Base-by-base conservation (phyloP, 2,797 vertebrate species). In the Erpetoichthys calabaricus region DNA sequence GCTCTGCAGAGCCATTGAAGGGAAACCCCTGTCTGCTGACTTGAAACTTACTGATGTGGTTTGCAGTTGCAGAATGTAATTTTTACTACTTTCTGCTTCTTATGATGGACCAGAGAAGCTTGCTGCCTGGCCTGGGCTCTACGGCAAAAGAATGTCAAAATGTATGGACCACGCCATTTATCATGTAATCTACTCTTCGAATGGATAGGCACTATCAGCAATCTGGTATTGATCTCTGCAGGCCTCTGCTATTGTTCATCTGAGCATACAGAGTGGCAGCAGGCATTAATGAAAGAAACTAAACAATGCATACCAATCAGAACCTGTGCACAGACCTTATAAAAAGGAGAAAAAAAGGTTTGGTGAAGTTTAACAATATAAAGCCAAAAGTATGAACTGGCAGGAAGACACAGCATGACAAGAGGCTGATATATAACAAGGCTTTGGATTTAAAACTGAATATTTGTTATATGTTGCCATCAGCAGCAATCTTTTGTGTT, bases 171-270 rank as follows among this genome's bases (percentile, higher is more conserved):
- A 64, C 67, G 67, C 90, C 90, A 97, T 98, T 94, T 92, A 92
- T 98, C 94, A 96, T 86, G 86, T 90, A 89, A 97, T 96, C 91
- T 94, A 80, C 84, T 84, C 86, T 78, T 72, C 81, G 91, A 92
- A 90, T 88, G 91, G 91, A 91, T 85, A 88, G 90, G 87, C 86
- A 83, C 89, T 92, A 96, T 96, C 92, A 96, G 92, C 89, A 88
- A 95, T 93, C 89, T 94, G 81, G 84, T 94, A 98, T 98, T 90
- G 93, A 97, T 97, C 89, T 73, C 65, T 74, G 80, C 84, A 80
- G 84, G 80, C 80, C 79, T 72, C 76, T 80, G 79, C 90, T 91
- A 94, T 96, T 97, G 91, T 96, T 94, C 90, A 93, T 90, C 88
- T 85, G 77, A 77, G 77, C 84, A 84, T 78, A 83, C 77, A 78